Conservation (phyloP, 2,888 invertebrate species). For the Tromatobia lineatoria region DNA sequence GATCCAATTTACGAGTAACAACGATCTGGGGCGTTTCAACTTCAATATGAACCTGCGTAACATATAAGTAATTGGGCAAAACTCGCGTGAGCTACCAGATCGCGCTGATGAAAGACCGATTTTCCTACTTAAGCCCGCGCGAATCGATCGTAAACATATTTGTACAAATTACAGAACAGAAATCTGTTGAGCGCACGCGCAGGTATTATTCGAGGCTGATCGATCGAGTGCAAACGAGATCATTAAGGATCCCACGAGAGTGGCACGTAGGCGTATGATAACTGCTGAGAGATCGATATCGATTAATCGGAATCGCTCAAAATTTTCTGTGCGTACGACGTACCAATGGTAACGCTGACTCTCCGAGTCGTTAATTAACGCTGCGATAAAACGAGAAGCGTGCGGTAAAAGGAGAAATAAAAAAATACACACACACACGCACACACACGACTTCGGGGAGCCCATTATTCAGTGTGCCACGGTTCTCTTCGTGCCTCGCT, state of each 20-base stretch:
- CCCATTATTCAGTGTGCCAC: conserved; percentile 71
- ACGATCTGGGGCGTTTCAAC: background rate
- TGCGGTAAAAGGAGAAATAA: conserved; percentile 55
- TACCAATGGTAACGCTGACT: conserved; percentile 43
- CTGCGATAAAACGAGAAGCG: conserved; percentile 68
- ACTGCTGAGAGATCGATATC: conserved; percentile 58
- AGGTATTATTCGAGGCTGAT: conserved; percentile 56
- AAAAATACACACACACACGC: conserved; percentile 35
- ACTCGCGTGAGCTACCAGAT: background rate
- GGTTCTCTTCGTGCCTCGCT: conserved; percentile 61
- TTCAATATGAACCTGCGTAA: background rate
- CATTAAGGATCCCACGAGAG: conserved; percentile 57
- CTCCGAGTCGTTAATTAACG: conserved; percentile 70
- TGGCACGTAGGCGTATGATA: conserved; percentile 21
- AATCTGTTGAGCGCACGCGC: conserved; percentile 1
- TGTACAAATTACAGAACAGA: conserved; percentile 7
- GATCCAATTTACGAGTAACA: conserved; percentile 26
- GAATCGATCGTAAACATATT: conserved; percentile 16
- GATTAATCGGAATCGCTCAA: conserved; percentile 70
- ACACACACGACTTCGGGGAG: conserved; percentile 57
- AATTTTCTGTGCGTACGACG: conserved; percentile 61
- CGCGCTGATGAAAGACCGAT: background rate
- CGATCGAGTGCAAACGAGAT: conserved; percentile 68
- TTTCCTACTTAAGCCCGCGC: background rate
- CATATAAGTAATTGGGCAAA: background rate